A percentile compares a stretch with the other conserved stretches of the same genome.
Evolutionary conservation across 1,140 invertebrate species (phyloP).

Genomic region (Sycobia sp.): DNA sequence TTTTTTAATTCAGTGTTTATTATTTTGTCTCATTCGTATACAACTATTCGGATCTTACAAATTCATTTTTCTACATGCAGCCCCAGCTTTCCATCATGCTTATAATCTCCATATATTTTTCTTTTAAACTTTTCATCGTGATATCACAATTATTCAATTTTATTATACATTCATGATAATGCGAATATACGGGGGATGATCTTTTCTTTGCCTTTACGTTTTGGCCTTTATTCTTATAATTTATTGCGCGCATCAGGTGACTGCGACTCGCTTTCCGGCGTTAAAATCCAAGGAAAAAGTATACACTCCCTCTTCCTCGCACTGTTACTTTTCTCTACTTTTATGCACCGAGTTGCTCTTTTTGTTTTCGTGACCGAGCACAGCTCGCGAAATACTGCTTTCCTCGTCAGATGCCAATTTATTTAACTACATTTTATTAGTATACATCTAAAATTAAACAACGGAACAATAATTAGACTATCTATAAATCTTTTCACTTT

Average conservation of each 20-base stretch:
- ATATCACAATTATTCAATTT: slow-evolving; percentile 33
- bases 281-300: slow-evolving; percentile 8
- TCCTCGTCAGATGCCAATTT: slow-evolving; percentile 24
- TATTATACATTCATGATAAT: slow-evolving; percentile 21
- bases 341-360: no score
- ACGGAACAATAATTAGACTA: slow-evolving; percentile 20
- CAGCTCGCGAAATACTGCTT: slow-evolving; percentile 29
- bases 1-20: slow-evolving; percentile 5
- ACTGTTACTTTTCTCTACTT: neutral
- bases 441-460: slow-evolving; percentile 34
- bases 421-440: slow-evolving; percentile 18
- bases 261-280: slow-evolving; percentile 30
- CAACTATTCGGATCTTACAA: neutral
- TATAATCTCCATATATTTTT: neutral
- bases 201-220: slow-evolving; percentile 11
- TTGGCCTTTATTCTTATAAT: neutral
- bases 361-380: no score
- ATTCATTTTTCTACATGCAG: slow-evolving; percentile 6
- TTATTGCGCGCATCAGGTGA: neutral
- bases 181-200: slow-evolving; percentile 11
- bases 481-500: slow-evolving; percentile 25
- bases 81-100: no score
- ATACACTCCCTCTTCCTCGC: neutral
- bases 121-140: slow-evolving; percentile 14
- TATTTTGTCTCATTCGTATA: neutral